Percentiles rank a stretch among this genome's conserved stretches.
Conservation (phyloP, 2,888 invertebrate genomes). For the Gibbula magus region DNA sequence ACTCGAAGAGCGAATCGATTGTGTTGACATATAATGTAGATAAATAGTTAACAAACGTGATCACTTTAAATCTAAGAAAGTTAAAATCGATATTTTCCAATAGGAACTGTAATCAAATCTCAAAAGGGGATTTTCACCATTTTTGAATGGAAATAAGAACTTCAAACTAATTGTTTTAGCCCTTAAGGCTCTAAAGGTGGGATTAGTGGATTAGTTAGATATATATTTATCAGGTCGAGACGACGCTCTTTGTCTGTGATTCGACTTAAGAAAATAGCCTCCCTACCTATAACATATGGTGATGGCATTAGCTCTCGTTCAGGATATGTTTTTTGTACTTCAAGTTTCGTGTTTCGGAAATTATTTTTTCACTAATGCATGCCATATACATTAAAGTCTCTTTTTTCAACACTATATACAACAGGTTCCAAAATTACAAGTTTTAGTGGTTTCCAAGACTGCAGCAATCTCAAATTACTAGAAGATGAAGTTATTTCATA, state of each 20-base stretch:
- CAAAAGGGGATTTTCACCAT: too few relatives aligned
- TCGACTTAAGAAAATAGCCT: neutral
- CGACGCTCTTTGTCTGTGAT: neutral
- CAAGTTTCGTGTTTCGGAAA: constrained; percentile 17
- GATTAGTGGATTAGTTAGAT: neutral
- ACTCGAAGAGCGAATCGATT: too few relatives aligned
- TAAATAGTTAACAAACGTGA: too few relatives aligned
- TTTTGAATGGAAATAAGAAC: too few relatives aligned
- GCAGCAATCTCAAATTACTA: neutral
- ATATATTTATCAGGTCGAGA: neutral
- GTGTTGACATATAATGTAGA: too few relatives aligned
- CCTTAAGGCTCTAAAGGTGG: neutral
- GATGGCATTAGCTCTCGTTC: neutral
- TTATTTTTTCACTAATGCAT: constrained; percentile 9
- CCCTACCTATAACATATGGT: neutral
- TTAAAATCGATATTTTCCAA: too few relatives aligned
- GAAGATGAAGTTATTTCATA: constrained; percentile 2
- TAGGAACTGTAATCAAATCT: too few relatives aligned
- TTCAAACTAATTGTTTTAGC: neutral
- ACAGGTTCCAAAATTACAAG: neutral
- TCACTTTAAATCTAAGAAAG: too few relatives aligned
- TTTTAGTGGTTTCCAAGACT: constrained; percentile 16
- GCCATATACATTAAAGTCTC: neutral
- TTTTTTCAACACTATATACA: neutral
- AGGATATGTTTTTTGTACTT: constrained; percentile 14